Base-by-base conservation (phyloP, 1,140 invertebrate genomes). In the Meloidogyne exigua region DNA sequence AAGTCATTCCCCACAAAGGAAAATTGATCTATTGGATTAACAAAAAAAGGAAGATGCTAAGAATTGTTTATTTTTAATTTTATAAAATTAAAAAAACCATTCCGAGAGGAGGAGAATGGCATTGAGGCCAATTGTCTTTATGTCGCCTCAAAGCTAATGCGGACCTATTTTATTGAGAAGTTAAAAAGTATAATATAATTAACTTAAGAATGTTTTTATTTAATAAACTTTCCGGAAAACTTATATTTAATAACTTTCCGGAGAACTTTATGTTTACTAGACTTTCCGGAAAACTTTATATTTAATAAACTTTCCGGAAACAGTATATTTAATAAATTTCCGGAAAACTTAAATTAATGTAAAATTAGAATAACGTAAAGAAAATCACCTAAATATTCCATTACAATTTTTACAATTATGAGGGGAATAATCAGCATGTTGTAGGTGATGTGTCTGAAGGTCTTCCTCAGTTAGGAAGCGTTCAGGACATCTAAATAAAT, bases 91-190 rank as follows among this genome's bases (percentile, higher is more conserved):
- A 23, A 64, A 39, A 67, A 66, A 77, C 42, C 12, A 84, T 21
- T 42, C 82, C 81, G 63, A 82, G 80, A n/a, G 81, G 75, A 25
- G 83, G 80, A 13, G 32, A 69, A 65, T 84, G 83, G 73, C 81
- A 82, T 36, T 75, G 75, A 10, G 83, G 68, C 49, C 71, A 78
- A 36, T 84, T 81, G 62, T 84, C 81, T 57, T 84, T 77, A 63
- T 82, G 81, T 5, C 81, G 82, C 5, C 81, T 69, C 18, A 82
- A 63, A 23, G 81, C 81, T 21, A 84, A 36, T n/a, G 79, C 75
- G 4, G 82, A 84, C 23, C 81, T 78, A 7, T 39, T 39, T n/a
- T 72, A 69, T 25, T 62, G n/a, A n/a, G n/a, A n/a, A n/a, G n/a
- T n/a, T n/a, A n/a, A n/a, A n/a, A n/a, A n/a, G n/a, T n/a, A n/a